Conservation (phyloP, 1,140 invertebrate species). For the Apis cerana region DNA sequence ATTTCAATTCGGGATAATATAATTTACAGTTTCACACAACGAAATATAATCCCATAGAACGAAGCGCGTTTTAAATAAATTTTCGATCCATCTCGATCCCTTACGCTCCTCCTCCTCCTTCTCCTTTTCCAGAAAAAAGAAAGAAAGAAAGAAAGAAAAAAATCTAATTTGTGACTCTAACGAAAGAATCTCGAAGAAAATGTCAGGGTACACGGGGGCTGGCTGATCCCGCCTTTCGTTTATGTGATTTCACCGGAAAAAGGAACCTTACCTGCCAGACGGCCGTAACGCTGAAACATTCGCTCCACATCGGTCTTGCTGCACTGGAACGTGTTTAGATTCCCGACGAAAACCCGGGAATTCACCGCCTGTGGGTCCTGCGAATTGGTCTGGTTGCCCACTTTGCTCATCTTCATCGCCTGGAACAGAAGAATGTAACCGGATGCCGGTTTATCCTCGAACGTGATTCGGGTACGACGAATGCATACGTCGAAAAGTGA, state of each 20-base stretch:
- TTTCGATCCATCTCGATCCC: no score
- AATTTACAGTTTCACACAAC: no score
- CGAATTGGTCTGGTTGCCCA: conserved; percentile 93
- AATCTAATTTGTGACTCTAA: conserved; percentile 1
- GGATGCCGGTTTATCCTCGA: conserved; percentile 27
- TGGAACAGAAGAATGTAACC: conserved; percentile 67
- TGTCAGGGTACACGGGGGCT: background rate
- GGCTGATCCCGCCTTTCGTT: conserved; percentile 30
- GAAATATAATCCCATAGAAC: no score
- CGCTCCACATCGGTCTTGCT: conserved; percentile 93
- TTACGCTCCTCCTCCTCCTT: no score
- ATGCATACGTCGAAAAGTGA: conserved; percentile 30
- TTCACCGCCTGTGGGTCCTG: conserved; percentile 94
- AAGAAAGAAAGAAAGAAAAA: background rate
- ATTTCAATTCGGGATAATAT: no score
- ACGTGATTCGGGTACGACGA: conserved; percentile 39
- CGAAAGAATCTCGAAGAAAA: conserved; percentile 22
- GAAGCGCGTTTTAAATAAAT: no score
- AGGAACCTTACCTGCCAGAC: conserved; percentile 86
- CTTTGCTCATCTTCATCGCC: conserved; percentile 90
- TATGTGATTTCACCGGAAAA: conserved; percentile 36
- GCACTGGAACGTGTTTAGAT: conserved; percentile 94
- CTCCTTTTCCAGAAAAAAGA: no score
- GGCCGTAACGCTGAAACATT: conserved; percentile 93
- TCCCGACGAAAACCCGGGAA: conserved; percentile 93